Evolutionary conservation across 2,888 invertebrate species (phyloP).

Genomic region (Eupelmus urozonus): DNA sequence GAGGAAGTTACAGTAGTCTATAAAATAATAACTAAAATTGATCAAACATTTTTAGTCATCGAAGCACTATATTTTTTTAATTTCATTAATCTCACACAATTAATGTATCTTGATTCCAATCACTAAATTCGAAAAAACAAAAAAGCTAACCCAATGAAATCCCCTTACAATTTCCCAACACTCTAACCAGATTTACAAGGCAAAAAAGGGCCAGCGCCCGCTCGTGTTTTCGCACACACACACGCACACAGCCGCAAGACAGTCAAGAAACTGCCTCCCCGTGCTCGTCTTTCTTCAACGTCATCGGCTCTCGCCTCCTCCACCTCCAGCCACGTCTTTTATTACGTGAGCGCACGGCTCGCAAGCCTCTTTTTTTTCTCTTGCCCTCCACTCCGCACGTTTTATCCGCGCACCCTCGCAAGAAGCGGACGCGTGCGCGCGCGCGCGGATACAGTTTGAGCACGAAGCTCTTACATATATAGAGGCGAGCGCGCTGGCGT

Average conservation of each 20-base stretch:
- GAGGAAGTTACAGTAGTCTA: no score
- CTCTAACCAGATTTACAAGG: conserved; percentile 2
- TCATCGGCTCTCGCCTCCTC: conserved; percentile 1
- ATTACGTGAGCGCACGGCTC: background rate
- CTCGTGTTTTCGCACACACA: no score
- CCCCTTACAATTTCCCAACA: background rate
- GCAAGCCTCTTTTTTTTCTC: background rate
- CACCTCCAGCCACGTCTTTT: background rate
- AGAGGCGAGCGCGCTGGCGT: conserved; percentile 65
- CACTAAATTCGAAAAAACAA: background rate
- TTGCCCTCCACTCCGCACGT: conserved; percentile 9
- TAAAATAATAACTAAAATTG: no score
- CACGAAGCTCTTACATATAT: conserved; percentile 29
- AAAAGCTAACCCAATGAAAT: background rate
- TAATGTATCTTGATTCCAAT: no score
- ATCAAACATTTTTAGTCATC: no score
- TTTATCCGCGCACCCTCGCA: conserved; percentile 7
- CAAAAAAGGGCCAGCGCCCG: background rate
- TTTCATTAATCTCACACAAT: no score
- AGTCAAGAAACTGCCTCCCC: no score
- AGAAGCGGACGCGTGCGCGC: no score
- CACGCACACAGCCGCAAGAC: no score
- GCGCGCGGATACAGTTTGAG: conserved; percentile 29
- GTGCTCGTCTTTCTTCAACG: background rate
- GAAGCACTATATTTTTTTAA: no score